Percentiles rank a stretch among this genome's conserved stretches.
phyloP scores from a whole-genome alignment of 2,113 vertebrate species.

The Cathartes aura region DNA sequence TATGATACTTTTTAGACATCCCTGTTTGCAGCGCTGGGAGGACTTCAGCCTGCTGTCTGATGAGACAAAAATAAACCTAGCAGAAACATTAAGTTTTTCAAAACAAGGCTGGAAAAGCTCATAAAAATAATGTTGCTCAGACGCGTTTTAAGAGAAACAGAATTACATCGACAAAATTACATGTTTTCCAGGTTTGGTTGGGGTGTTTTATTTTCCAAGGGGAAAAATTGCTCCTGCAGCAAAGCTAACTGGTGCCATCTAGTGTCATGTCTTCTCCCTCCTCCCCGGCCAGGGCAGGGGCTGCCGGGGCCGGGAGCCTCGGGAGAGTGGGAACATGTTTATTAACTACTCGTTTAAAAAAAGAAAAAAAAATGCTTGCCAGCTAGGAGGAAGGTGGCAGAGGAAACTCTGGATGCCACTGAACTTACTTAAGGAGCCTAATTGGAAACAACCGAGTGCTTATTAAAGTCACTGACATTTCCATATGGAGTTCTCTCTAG shows the following conservation, averaged over 20 bases:
- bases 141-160: slow-evolving; percentile 56
- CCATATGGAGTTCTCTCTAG: slow-evolving; percentile 31
- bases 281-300: background rate
- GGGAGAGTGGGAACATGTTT: background rate
- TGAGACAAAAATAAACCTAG: slow-evolving; percentile 56
- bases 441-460: slow-evolving; percentile 50
- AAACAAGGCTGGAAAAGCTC: slow-evolving; percentile 64
- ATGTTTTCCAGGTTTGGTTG: slow-evolving; percentile 69
- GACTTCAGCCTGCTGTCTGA: background rate
- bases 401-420: slow-evolving; percentile 24
- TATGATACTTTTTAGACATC: slow-evolving; percentile 8
- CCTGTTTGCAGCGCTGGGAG: background rate
- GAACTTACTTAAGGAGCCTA: slow-evolving; percentile 54
- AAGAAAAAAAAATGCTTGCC: background rate
- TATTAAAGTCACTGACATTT: slow-evolving; percentile 63
- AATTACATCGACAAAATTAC: slow-evolving; percentile 64
- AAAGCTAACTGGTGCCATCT: slow-evolving; percentile 30
- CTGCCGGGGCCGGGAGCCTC: background rate
- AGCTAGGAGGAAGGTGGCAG: slow-evolving; percentile 35
- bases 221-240: slow-evolving; percentile 4
- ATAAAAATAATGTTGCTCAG: slow-evolving; percentile 68
- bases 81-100: slow-evolving; percentile 60
- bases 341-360: background rate
- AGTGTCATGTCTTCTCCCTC: background rate
- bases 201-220: slow-evolving; percentile 66